phyloP scores from a whole-genome alignment of 2,888 invertebrate genomes.

The Teinopalpus imperialis region DNA sequence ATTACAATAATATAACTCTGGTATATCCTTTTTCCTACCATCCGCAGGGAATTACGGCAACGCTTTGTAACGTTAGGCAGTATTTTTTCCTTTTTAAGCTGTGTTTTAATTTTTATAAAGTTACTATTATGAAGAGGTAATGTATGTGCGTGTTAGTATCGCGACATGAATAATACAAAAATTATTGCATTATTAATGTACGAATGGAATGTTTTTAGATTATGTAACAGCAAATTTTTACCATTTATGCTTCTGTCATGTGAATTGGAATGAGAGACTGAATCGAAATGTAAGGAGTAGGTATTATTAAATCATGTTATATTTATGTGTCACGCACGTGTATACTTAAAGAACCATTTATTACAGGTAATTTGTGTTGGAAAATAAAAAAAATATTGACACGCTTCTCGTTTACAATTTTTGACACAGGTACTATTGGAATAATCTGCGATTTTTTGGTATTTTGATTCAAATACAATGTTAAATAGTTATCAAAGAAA shows the following conservation, averaged over 20 bases:
- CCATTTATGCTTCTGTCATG: constrained; percentile 20
- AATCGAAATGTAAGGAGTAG: constrained; percentile 36
- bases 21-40: no score
- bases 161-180: constrained; percentile 23
- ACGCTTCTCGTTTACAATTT: no score
- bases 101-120: no score
- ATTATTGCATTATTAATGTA: constrained; percentile 26
- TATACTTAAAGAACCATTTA: constrained; percentile 24
- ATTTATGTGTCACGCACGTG: constrained; percentile 31
- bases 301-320: constrained; percentile 41
- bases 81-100: no score
- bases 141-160: constrained; percentile 15
- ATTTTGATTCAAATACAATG: no score
- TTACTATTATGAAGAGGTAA: constrained; percentile 2
- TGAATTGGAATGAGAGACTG: constrained; percentile 31
- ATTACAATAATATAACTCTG: no score
- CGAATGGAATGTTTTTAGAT: constrained; percentile 25
- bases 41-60: no score
- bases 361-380: constrained; percentile 11
- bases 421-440: no score
- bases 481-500: no score
- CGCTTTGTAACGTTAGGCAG: no score
- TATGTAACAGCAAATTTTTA: constrained; percentile 21
- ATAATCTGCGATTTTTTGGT: no score
- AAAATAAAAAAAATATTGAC: neutral